phyloP scores from a whole-genome alignment of 2,888 invertebrate species.

The Plebejus argus region DNA sequence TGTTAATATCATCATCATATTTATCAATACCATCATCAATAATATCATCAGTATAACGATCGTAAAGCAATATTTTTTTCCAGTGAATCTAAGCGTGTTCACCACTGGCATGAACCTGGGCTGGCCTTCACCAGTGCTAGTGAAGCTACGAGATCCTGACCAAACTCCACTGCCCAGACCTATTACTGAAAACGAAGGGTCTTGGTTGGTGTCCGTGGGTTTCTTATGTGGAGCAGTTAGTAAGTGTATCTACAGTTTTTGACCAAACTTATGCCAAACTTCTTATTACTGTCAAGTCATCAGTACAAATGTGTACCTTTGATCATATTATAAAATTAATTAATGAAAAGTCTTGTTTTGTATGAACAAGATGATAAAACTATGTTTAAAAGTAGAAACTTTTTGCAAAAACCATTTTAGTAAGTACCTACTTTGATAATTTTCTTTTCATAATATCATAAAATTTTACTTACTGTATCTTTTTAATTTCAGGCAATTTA shows the following conservation, averaged over 20 bases:
- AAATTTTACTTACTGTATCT: no score
- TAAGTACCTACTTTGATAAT: no score
- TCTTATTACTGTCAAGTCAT: not conserved
- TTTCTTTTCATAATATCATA: no score
- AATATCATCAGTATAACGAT: not conserved
- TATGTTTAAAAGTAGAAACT: no score
- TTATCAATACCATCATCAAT: not conserved
- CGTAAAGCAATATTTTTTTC: not conserved
- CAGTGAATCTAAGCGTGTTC: slow-evolving; percentile 55
- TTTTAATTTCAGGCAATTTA: slow-evolving; percentile 15
- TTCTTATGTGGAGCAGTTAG: slow-evolving; percentile 40
- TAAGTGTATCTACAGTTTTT: not conserved
- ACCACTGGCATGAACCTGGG: slow-evolving; percentile 50
- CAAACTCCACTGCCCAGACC: slow-evolving; percentile 47
- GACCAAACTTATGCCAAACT: not conserved
- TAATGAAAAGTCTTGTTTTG: no score
- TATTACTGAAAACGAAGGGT: slow-evolving; percentile 51
- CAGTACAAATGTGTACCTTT: no score
- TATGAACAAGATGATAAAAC: no score
- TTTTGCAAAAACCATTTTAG: no score
- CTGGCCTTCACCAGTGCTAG: slow-evolving; percentile 58
- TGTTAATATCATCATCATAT: not conserved
- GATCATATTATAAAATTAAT: no score
- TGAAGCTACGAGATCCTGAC: slow-evolving; percentile 49
- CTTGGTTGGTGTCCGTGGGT: slow-evolving; percentile 58